Base-by-base conservation (phyloP, 2,888 invertebrate species). In the Lithophane socia region DNA sequence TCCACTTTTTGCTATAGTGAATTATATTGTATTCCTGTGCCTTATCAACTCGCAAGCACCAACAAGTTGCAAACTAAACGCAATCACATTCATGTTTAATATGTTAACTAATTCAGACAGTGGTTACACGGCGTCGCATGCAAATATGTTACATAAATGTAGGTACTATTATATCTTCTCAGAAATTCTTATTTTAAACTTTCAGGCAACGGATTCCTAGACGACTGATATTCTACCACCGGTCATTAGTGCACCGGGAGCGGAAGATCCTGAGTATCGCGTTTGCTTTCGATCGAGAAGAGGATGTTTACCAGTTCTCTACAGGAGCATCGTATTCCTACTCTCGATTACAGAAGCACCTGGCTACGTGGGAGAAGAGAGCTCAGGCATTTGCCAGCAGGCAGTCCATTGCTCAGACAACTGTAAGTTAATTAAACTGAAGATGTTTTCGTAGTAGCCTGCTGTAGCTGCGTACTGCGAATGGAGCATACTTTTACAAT, bases 291-390 rank as follows among this genome's bases (percentile, higher is more conserved):
- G 99, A 99, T 94, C 98, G 98, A 75, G 99, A 99, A 92, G 99
- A 99, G 88, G 99, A 99, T 91, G 97, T 99, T 2, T 99, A 99
- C 92, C 99, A 99, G 93, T 99, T 99, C 95, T 98, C 99, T 2
- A 97, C 99, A 89, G 98, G 98, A 47, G 99, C 98, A 81, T 99
- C 99, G 0, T 99, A 99, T 93, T 99, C 99, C n/a, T 99, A 99
- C 94, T 98, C 99, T 0, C 97, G 98, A 74, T 97, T 99, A 71
- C 98, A 99, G 94, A 98, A 98, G 63, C 98, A 99, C 95, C 96
- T 99, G 83, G 97, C 98, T 58, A 94, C 97, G 3, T 97, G 97
- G 97, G 95, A 95, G 85, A 96, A 99, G 80, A 98, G 98, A 90
- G 96, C 97, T 81, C 95, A 97, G 93, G 95, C 96, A 21, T 96